Evolutionary conservation across 2,113 vertebrate species (phyloP).

Genomic region (Thunnus thynnus): DNA sequence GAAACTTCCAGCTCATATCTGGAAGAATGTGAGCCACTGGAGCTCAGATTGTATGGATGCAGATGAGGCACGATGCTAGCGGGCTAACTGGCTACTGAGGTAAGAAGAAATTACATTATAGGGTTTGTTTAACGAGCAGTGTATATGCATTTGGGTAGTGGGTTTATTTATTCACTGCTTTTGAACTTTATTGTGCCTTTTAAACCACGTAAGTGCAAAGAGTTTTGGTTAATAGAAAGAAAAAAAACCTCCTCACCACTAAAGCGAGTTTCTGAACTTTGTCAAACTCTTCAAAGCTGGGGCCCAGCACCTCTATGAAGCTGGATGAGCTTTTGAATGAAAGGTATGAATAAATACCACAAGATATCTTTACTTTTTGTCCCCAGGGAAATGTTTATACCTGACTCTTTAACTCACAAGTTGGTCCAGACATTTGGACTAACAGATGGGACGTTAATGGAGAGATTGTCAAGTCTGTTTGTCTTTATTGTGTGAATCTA

Average conservation of each 20-base stretch:
- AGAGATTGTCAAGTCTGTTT: background rate
- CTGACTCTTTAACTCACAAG: background rate
- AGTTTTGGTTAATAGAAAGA: background rate
- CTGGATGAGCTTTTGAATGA: background rate
- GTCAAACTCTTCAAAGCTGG: constrained; percentile 19
- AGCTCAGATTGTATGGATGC: constrained; percentile 65
- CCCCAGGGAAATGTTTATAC: background rate
- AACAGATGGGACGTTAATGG: too few species aligned
- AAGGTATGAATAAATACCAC: background rate
- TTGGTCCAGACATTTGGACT: background rate
- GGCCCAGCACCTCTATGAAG: constrained; percentile 54
- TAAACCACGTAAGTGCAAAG: background rate
- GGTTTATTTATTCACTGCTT: background rate
- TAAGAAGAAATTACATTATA: constrained; percentile 42
- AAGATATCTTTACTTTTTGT: background rate
- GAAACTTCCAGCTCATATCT: constrained; percentile 55
- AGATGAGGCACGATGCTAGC: constrained; percentile 73
- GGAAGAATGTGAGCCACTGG: constrained; percentile 55
- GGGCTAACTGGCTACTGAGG: constrained; percentile 66
- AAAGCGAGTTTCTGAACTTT: constrained; percentile 42
- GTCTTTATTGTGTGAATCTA: background rate
- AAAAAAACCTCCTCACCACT: background rate
- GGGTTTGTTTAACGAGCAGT: background rate
- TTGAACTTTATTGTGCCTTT: rapidly evolving
- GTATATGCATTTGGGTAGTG: background rate